Evolutionary conservation across 2,888 invertebrate species (phyloP).

Genomic region (Ganaspis brasiliensis): DNA sequence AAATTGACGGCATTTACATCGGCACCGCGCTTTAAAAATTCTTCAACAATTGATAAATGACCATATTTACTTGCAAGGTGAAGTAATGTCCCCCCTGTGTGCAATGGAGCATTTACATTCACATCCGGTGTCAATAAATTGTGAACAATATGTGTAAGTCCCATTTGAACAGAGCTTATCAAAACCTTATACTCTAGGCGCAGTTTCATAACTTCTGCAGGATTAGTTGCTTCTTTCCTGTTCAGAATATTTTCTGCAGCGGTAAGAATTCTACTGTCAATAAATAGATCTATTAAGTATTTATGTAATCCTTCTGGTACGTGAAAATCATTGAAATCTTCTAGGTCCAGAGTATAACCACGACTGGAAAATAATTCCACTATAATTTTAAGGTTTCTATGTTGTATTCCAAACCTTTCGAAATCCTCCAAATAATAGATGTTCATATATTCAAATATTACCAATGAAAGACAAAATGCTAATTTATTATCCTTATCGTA

Average conservation of each 20-base stretch:
- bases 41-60: neutral
- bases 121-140: neutral
- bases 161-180: neutral
- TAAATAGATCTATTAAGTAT: too few species aligned
- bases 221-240: neutral
- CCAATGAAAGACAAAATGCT: neutral
- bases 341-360: neutral
- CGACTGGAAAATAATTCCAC: neutral
- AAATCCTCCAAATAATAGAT: too few species aligned
- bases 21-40: neutral
- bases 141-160: neutral
- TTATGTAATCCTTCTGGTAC: neutral
- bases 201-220: neutral
- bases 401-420: too few species aligned
- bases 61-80: neutral
- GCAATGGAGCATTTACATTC: neutral
- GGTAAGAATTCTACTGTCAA: neutral
- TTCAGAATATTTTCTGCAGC: neutral
- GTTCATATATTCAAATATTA: neutral
- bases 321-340: neutral
- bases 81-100: neutral
- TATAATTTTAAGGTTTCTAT: neutral
- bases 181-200: neutral
- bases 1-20: neutral
- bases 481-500: neutral